Evolutionary conservation across 2,113 vertebrate species (phyloP).

Genomic region (Camelus dromedarius): DNA sequence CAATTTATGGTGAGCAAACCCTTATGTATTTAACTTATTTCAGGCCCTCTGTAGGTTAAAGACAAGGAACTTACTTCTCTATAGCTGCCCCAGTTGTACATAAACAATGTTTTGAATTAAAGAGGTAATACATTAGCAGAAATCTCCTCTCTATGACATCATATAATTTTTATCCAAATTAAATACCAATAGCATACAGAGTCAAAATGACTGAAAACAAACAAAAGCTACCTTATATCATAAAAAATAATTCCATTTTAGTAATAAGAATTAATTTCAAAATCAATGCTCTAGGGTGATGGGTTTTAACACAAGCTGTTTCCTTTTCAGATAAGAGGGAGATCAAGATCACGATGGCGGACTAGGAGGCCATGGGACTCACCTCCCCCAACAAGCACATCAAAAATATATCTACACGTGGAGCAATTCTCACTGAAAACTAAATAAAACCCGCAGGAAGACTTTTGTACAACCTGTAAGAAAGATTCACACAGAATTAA

Average conservation of each 20-base stretch:
- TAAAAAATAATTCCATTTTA: conserved; percentile 38
- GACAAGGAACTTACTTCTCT: neutral
- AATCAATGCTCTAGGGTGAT: neutral
- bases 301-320: neutral
- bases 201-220: conserved; percentile 14
- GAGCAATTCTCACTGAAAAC: neutral
- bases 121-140: conserved; percentile 10
- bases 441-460: neutral
- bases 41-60: neutral
- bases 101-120: conserved; percentile 11
- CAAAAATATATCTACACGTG: neutral
- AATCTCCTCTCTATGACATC: neutral
- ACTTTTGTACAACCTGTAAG: neutral
- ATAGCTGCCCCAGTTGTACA: neutral
- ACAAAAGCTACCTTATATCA: neutral
- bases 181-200: neutral
- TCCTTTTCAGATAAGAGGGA: conserved; percentile 39
- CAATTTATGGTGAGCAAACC: neutral
- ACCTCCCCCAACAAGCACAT: too few species aligned
- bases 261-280: conserved; percentile 27
- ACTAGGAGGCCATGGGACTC: neutral
- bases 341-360: neutral
- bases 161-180: neutral
- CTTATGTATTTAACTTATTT: neutral
- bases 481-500: neutral